phyloP scores from a whole-genome alignment of 2,797 vertebrate genomes.

The Pseudotriccus pelzelni region DNA sequence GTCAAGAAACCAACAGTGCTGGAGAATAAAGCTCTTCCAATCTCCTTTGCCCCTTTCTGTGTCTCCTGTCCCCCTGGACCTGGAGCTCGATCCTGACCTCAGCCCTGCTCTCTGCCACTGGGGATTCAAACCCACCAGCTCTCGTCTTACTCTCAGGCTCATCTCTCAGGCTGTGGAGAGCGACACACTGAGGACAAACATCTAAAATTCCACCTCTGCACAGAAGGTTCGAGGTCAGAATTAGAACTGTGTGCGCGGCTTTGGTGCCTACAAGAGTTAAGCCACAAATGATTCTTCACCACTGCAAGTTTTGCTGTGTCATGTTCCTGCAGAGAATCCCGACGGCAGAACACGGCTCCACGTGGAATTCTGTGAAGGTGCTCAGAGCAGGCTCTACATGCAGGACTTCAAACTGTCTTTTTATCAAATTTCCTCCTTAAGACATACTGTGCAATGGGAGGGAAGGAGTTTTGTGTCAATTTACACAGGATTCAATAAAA shows the following conservation, averaged over 20 bases:
- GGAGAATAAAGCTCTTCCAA: not conserved
- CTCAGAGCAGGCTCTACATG: not conserved
- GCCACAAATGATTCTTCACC: not conserved
- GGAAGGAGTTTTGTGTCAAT: not conserved
- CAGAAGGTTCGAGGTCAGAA: not conserved
- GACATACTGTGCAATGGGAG: not conserved
- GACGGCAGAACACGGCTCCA: not conserved
- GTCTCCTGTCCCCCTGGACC: not conserved
- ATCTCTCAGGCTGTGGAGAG: not conserved
- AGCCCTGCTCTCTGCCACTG: not conserved
- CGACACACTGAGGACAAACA: not conserved
- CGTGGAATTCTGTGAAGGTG: not conserved
- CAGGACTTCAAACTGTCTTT: not conserved
- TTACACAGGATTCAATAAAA: slow-evolving; percentile 12
- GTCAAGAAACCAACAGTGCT: not conserved
- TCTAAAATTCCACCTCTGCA: not conserved
- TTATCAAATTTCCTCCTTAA: not conserved
- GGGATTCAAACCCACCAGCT: not conserved
- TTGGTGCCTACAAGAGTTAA: not conserved
- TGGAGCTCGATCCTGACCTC: not conserved
- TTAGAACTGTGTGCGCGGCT: not conserved
- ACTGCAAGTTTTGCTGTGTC: not conserved
- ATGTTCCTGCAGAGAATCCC: not conserved
- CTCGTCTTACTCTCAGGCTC: not conserved
- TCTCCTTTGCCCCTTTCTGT: not conserved